Base-by-base conservation (phyloP, 2,888 invertebrate species). In the Abrostola tripartita region DNA sequence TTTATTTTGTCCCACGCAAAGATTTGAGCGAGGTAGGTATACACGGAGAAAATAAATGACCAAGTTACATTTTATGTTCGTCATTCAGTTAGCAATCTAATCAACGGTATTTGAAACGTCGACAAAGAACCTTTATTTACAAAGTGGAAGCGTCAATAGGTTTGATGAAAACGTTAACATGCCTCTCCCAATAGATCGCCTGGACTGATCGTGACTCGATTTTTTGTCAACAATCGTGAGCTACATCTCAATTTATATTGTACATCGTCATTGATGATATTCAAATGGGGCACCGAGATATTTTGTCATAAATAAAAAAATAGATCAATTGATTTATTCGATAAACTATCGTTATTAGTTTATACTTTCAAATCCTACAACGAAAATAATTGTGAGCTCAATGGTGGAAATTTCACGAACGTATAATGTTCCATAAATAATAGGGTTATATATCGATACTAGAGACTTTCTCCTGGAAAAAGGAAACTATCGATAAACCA, bases 181-280 rank as follows among this genome's bases (percentile, higher is more conserved):
- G 67, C 58, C 61, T 59, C 65, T 75, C 57, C 57, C 62, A 65
- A 61, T 70, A 68, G 58, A 59, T 60, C 55, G 70, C 74, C 56
- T 68, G 60, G 51, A 61, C 57, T 41, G 65, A 56, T 81, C 86
- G 86, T 86, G 85, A 86, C 83, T 83, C 65, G 74, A 60, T 71
- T 70, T 71, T 81, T 82, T 79, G 69, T 76, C 62, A 60, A 63
- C 65, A 61, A 64, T 74, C 72, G 76, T 71, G 74, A 71, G 68
- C 63, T 58, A 61, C 58, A 59, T 65, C 59, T 72, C 71, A 71
- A 61, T 65, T 70, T 64, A 24, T 24, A 56, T 61, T 55, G 52
- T 66, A 50, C 36, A 61, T 51, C 59, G 52, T 68, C 65, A 62
- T 68, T 60, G 12, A 54, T 63, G 51, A 64, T 64, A 44, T 58